phyloP scores from a whole-genome alignment of 53 echinoderm and acorn worm species.

The Crossaster papposus region DNA sequence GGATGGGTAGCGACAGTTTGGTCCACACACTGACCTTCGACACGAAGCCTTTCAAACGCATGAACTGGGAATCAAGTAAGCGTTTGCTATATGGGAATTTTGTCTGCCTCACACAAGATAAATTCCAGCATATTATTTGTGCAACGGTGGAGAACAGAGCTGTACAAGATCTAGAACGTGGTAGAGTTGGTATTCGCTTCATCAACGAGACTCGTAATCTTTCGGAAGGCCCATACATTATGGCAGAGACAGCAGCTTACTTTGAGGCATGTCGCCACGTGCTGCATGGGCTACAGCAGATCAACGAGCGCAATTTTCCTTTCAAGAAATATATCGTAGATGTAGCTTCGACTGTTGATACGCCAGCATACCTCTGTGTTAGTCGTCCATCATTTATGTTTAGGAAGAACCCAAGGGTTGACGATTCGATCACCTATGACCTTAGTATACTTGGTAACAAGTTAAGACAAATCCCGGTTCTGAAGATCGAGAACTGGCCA shows the following conservation, averaged over 20 bases:
- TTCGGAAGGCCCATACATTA: slow-evolving; percentile 42
- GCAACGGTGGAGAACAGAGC: slow-evolving; percentile 71
- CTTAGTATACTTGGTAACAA: slow-evolving; percentile 41
- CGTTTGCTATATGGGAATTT: slow-evolving; percentile 81
- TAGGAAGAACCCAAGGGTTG: too few species aligned
- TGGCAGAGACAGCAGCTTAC: slow-evolving; percentile 87
- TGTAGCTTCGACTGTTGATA: slow-evolving; percentile 25
- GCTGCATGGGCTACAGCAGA: slow-evolving; percentile 69
- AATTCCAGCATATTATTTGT: slow-evolving; percentile 70
- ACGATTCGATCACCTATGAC: slow-evolving; percentile 56
- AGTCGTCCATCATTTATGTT: background rate
- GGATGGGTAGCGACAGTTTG: slow-evolving; percentile 33
- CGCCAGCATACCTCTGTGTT: slow-evolving; percentile 70
- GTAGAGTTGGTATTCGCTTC: slow-evolving; percentile 52
- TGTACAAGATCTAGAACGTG: slow-evolving; percentile 53
- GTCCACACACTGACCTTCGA: slow-evolving; percentile 63
- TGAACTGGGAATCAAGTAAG: slow-evolving; percentile 75
- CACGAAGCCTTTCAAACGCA: slow-evolving; percentile 37
- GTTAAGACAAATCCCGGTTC: background rate
- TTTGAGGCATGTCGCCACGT: slow-evolving; percentile 92
- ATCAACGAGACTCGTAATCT: background rate
- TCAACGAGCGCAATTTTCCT: slow-evolving; percentile 70
- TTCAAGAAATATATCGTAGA: slow-evolving; percentile 75
- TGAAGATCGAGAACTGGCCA: slow-evolving; percentile 69
- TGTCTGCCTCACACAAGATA: slow-evolving; percentile 73